Conservation (phyloP, 2,113 vertebrate species). For the Carassius gibelio region DNA sequence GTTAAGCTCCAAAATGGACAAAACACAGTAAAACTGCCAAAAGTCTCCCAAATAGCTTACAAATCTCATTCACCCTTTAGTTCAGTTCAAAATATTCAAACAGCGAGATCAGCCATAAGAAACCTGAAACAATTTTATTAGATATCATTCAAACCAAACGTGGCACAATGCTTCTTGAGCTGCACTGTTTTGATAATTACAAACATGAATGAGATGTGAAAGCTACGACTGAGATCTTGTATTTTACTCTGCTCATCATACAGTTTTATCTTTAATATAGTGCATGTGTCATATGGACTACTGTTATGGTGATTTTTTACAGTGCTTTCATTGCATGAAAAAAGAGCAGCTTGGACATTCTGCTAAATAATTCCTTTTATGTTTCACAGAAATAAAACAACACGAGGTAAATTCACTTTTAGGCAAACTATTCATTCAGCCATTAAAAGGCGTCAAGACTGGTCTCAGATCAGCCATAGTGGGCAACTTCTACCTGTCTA, state of each 20-base stretch:
- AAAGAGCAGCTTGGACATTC: neutral
- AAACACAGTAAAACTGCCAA: neutral
- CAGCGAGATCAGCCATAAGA: neutral
- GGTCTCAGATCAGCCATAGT: constrained; percentile 12
- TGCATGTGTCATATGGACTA: neutral
- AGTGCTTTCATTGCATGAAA: no score
- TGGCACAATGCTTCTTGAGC: neutral
- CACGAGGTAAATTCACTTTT: neutral
- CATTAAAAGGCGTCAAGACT: neutral
- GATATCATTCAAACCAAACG: neutral
- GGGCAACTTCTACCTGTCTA: constrained; percentile 2
- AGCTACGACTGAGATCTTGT: neutral
- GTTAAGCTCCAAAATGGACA: neutral
- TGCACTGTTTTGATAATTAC: neutral
- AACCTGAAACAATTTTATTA: neutral
- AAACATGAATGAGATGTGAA: neutral
- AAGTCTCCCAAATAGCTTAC: neutral
- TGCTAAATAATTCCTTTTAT: neutral
- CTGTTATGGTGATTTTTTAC: neutral
- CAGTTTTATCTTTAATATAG: neutral
- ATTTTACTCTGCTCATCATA: neutral
- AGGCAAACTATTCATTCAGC: neutral
- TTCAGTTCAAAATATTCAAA: neutral
- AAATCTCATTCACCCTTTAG: neutral
- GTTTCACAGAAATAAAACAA: neutral